These are phyloP conservation scores for Stictocephala bisonia DNA, from an alignment of 2,888 invertebrate species.

Conservation along the genomic window DNA sequence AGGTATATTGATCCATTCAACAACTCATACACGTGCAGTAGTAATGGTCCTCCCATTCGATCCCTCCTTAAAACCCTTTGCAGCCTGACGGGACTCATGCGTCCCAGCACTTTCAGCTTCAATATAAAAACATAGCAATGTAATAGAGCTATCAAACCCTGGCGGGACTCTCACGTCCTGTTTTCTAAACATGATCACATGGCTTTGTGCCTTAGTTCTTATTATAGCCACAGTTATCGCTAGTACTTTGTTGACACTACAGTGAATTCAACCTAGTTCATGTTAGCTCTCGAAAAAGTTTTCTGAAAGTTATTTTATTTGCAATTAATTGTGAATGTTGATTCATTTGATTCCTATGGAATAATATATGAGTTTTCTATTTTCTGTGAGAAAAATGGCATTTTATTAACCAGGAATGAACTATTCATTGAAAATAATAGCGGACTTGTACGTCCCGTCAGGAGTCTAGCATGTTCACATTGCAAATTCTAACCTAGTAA, in stretches of 20 bases:
- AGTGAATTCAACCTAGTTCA: neutral
- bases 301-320: neutral
- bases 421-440: no score
- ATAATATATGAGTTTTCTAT: conserved; percentile 6
- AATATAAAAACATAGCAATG: conserved; percentile 2
- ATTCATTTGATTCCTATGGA: neutral
- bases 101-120: conserved; percentile 6
- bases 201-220: neutral
- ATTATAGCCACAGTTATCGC: neutral
- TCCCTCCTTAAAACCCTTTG: no score
- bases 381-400: conserved; percentile 3
- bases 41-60: no score
- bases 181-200: neutral
- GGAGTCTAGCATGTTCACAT: neutral
- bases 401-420: neutral
- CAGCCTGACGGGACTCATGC: neutral
- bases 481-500: neutral
- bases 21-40: no score
- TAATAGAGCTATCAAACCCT: neutral
- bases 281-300: conserved; percentile 1
- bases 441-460: conserved; percentile 1
- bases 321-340: neutral
- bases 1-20: no score
- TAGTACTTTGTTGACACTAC: conserved; percentile 5
- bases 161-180: neutral